Conservation (phyloP, 2,888 invertebrate species). For the Pardosa pseudoannulata region DNA sequence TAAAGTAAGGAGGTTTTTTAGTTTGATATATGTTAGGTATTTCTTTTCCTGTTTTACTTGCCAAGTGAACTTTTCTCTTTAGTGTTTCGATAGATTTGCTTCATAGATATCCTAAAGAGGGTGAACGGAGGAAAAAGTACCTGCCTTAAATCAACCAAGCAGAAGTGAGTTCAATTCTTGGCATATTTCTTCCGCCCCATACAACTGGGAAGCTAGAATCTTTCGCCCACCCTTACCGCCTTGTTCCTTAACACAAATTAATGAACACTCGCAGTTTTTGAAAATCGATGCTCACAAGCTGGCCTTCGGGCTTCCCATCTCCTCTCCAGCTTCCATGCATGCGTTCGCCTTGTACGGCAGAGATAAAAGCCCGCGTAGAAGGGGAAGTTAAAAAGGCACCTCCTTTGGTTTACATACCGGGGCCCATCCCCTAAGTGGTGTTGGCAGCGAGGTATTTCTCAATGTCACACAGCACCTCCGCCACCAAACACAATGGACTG, state of each 20-base stretch:
- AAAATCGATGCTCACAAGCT: not conserved
- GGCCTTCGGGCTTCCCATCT: slow-evolving; percentile 2
- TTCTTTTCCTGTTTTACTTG: too few relatives aligned
- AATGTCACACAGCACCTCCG: slow-evolving; percentile 47
- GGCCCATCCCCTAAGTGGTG: slow-evolving; percentile 59
- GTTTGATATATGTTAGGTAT: too few relatives aligned
- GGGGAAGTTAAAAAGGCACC: not conserved
- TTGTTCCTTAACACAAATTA: not conserved
- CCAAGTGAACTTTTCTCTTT: too few relatives aligned
- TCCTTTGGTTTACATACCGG: slow-evolving; percentile 55
- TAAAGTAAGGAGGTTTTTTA: too few relatives aligned
- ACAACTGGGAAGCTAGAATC: too few relatives aligned
- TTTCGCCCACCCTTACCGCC: too few relatives aligned
- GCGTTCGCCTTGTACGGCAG: not conserved
- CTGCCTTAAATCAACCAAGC: too few relatives aligned
- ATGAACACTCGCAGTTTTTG: not conserved
- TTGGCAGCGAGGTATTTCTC: slow-evolving; percentile 58
- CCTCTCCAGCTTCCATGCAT: not conserved
- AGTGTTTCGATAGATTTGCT: too few relatives aligned
- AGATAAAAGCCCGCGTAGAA: slow-evolving; percentile 33
- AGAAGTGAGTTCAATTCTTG: too few relatives aligned
- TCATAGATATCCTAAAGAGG: too few relatives aligned
- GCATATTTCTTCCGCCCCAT: too few relatives aligned
- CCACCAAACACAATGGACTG: not conserved
- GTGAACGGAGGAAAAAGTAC: too few relatives aligned